Percentiles rank a stretch among this genome's conserved stretches.
Evolutionary conservation across 1,140 invertebrate genomes (phyloP).

Genomic region (Eumeta japonica): DNA sequence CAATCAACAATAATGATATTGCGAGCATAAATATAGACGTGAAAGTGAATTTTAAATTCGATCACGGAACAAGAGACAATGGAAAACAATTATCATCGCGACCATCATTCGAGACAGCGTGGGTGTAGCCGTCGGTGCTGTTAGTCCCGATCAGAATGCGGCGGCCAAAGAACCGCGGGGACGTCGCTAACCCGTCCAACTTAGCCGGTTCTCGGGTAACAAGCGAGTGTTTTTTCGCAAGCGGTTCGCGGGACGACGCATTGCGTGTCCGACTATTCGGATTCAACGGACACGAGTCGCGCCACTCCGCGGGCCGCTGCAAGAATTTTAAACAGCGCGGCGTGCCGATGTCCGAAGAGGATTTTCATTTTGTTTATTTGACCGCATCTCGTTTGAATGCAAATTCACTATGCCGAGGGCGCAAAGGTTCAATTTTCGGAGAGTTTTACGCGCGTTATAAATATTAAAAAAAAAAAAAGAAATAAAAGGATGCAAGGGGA

Average conservation of each 20-base stretch:
- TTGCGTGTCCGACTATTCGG: slow-evolving; percentile 15
- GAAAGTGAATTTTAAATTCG: too few species aligned
- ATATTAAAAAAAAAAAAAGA: slow-evolving; percentile 7
- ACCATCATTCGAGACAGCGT: too few species aligned
- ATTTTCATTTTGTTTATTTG: slow-evolving; percentile 25
- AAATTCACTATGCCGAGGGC: slow-evolving; percentile 10
- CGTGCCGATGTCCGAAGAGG: slow-evolving; percentile 15
- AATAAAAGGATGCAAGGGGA: too few species aligned
- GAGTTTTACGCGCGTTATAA: slow-evolving; percentile 14
- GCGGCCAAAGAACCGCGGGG: too few species aligned
- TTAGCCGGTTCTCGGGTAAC: too few species aligned
- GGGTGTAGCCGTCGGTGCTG: too few species aligned
- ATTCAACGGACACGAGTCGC: slow-evolving; percentile 12
- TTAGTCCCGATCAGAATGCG: too few species aligned
- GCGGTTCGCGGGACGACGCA: slow-evolving; percentile 6
- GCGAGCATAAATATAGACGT: too few species aligned
- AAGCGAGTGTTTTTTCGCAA: neutral
- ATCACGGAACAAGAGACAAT: too few species aligned
- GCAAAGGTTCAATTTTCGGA: slow-evolving; percentile 10
- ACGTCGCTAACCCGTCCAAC: too few species aligned
- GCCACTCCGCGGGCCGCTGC: slow-evolving; percentile 12
- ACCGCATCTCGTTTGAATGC: slow-evolving; percentile 17
- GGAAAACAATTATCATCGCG: too few species aligned
- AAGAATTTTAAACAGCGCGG: slow-evolving; percentile 22
- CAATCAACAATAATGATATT: too few species aligned